Base-by-base conservation (phyloP, 2,113 vertebrate species). In the Phalacrocorax aristotelis region DNA sequence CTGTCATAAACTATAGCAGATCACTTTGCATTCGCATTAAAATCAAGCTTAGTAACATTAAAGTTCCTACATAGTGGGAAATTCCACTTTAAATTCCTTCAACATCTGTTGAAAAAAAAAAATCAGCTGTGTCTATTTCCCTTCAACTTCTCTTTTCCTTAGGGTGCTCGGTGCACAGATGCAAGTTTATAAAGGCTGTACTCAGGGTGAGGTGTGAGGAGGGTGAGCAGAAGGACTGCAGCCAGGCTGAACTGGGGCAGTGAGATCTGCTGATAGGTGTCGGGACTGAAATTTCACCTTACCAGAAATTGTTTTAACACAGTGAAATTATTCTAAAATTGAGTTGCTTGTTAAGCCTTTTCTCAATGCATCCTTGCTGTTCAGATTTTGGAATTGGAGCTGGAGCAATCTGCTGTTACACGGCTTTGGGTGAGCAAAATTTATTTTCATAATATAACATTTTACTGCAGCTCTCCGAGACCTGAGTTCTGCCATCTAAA, bases 401-500 rank as follows among this genome's bases (percentile, higher is more conserved):
- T 61, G 26, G 22, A 85, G 22, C 51, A 58, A 69, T 40, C 12
- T 42, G 10, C 23, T 51, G 7, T 51, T 42, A 34, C 10, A 60
- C 30, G 58, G 23, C 8, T 60, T 46, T 4, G 40, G n/a, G 46
- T 34, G 58, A 85, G 42, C 9, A 19, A 19, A 13, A 4, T 38
- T 9, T 30, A 51, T 52, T 14, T 36, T 11, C 21, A 2, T 2
- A 4, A 25, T 30, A 2, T 1, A 38, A 6, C 34, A 26, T 9
- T 86, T 86, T 3, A 10, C 25, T 6, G 30, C 22, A 48, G 5
- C 13, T 16, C 38, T 9, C 61, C 1, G 6, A 87, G 74, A 13
- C 21, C 10, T 89, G 46, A 14, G 23, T 62, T 95, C 95, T 93
- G 85, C 76, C 90, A 92, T 96, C 86, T 32, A 97, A 95, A 97